Evolutionary conservation across 2,888 invertebrate species (phyloP), one percentile per base, ranked within the genome.

Genomic region (Tridacna gigas): DNA sequence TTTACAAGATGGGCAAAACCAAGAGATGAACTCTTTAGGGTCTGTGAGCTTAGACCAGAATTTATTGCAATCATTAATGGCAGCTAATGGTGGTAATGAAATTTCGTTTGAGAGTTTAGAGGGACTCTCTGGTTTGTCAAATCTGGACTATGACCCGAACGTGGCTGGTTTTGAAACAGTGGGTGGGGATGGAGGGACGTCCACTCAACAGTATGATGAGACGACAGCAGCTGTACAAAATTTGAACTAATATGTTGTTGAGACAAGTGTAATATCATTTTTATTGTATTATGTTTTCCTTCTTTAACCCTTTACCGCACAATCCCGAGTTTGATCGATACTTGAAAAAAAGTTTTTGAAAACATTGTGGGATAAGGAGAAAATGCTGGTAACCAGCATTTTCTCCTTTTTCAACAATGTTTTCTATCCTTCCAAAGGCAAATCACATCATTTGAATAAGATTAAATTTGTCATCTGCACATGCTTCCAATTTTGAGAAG

Each of bases 141-240:
- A 89, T 48, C 22, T 88, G 4, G 85, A 86, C 20, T 88, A 82
- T 79, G 90, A 89, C 65, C 89, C 85, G 0, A 86, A 81, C 65
- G 86, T 91, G 5, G 91, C 86, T 18, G 88, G 88, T 20, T 89
- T 88, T 85, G 89, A 89, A 48, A 90, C 88, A 60, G 90, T 91
- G 5, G 83, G 84, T 45, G 83, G 78, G 22, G 86, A 82, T 25
- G 78, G 51, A 12, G 74, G 63, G 4, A 82, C 63, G 45, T 45
- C 66, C 28, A 63, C 74, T 26, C 80, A 78, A 28, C 84, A 81
- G 56, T 82, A 69, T 69, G 88, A 88, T 22, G 90, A 90, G 47
- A 83, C 88, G 1, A 73, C 71, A 51, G 71, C 82, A 78, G 90
- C 90, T 37, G 80, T 90, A 13, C 86, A 89, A 65, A 82, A 88